These are phyloP conservation scores for Chiridota heheva DNA, from an alignment of 35 echinoderm and acorn worm species.

Conservation along the genomic window DNA sequence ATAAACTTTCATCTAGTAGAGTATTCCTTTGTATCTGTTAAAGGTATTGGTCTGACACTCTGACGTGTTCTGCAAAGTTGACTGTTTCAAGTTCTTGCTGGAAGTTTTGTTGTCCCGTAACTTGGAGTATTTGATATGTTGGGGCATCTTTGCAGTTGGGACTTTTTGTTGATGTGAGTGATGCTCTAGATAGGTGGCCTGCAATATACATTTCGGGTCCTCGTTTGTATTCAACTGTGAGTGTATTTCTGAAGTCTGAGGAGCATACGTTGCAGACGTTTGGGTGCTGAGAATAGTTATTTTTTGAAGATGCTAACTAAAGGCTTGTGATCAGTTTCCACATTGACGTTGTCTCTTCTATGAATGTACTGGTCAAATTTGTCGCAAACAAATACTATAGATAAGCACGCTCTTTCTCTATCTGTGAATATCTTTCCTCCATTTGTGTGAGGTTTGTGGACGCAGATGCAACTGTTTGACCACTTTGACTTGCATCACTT, in stretches of 20 bases:
- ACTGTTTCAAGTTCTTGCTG: conserved; percentile 3
- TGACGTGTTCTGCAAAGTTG: conserved; percentile 21
- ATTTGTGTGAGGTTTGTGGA: conserved; percentile 46
- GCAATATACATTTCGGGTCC: conserved; percentile 19
- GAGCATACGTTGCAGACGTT: conserved; percentile 61
- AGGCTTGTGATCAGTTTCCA: no score
- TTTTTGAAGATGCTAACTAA: conserved; percentile 51
- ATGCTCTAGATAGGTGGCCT: conserved; percentile 23
- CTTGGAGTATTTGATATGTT: conserved; percentile 19
- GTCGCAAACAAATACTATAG: conserved; percentile 31
- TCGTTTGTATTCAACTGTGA: conserved; percentile 33
- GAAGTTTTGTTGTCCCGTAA: conserved; percentile 16
- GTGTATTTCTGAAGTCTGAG: conserved; percentile 59
- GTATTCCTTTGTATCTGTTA: neutral
- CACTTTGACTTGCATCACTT: no score
- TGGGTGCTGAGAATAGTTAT: conserved; percentile 52
- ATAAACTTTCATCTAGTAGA: neutral
- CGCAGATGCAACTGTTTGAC: no score
- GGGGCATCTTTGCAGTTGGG: neutral
- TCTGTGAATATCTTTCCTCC: conserved; percentile 31
- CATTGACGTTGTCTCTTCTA: no score
- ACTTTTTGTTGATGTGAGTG: conserved; percentile 8
- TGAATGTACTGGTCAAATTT: no score
- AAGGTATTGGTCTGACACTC: neutral
- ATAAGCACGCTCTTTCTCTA: conserved; percentile 49